Percentiles rank a stretch among this genome's conserved stretches.
phyloP scores from a whole-genome alignment of 2,888 invertebrate genomes.

The Cephalotes varians region DNA sequence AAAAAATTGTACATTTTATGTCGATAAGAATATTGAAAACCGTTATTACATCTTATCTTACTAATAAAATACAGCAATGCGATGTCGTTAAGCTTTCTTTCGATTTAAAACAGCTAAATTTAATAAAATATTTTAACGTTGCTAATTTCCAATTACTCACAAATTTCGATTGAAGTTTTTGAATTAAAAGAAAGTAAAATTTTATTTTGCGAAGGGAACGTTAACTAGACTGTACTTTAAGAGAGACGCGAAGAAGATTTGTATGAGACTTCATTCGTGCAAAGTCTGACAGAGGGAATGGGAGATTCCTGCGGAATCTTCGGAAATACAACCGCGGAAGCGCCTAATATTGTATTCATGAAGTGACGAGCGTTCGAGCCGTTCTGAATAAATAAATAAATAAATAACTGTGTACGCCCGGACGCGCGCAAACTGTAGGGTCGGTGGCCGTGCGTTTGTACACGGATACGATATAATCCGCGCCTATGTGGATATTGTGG shows the following conservation, averaged over 20 bases:
- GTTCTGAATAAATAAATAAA: conserved; percentile 82
- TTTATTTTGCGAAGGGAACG: not conserved
- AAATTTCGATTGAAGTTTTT: conserved; percentile 9
- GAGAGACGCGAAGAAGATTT: conserved; percentile 3
- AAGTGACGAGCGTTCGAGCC: conserved; percentile 77
- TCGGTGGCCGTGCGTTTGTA: conserved; percentile 27
- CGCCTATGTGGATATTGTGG: conserved; percentile 1
- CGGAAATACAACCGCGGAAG: conserved; percentile 58
- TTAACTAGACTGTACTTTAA: conserved; percentile 29
- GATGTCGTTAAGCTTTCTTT: not conserved
- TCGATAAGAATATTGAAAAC: not conserved
- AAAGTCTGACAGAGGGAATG: conserved; percentile 22
- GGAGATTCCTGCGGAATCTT: conserved; percentile 38
- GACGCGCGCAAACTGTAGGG: conserved; percentile 17
- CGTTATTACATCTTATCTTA: not conserved
- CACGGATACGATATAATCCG: conserved; percentile 41
- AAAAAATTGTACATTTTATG: not conserved
- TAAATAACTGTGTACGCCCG: conserved; percentile 71
- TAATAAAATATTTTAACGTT: conserved; percentile 22
- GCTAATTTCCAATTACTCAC: not conserved
- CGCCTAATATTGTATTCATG: conserved; percentile 80
- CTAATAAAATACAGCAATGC: not conserved
- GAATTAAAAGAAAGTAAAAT: not conserved
- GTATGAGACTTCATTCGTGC: conserved; percentile 7
- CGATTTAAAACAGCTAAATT: conserved; percentile 1